phyloP scores from a whole-genome alignment of 30 jellyfish, hydroid and myxozoan genomes.

The Turritopsis dohrnii region DNA sequence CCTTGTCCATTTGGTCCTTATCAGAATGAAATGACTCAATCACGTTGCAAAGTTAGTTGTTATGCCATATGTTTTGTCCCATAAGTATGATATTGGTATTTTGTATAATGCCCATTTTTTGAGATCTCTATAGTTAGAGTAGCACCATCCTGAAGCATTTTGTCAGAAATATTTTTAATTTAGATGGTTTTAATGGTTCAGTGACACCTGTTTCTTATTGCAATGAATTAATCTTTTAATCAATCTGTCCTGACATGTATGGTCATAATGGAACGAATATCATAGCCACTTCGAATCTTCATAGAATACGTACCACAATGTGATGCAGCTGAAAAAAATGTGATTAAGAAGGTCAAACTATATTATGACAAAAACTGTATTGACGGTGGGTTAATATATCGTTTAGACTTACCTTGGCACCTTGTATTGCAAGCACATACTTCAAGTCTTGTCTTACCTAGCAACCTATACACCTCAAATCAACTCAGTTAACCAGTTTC shows the following conservation, averaged over 20 bases:
- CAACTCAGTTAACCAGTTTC: neutral
- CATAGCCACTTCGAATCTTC: slow-evolving; percentile 80
- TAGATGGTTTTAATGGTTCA: slow-evolving; percentile 89
- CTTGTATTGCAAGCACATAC: neutral
- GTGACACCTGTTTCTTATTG: slow-evolving; percentile 49
- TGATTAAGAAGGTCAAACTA: slow-evolving; percentile 71
- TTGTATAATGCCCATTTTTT: no score
- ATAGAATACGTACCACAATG: slow-evolving; percentile 86
- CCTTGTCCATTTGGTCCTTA: slow-evolving; percentile 83
- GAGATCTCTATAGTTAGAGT: no score
- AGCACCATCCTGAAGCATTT: no score
- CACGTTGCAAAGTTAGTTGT: slow-evolving; percentile 71
- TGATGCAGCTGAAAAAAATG: slow-evolving; percentile 62
- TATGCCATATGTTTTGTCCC: neutral
- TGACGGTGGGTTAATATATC: slow-evolving; percentile 57
- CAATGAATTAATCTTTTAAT: no score
- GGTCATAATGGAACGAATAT: slow-evolving; percentile 82
- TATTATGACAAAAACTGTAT: slow-evolving; percentile 65
- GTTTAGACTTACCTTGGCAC: neutral
- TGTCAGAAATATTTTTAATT: neutral
- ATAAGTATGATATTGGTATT: no score
- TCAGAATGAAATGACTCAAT: slow-evolving; percentile 79
- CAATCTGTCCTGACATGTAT: slow-evolving; percentile 77
- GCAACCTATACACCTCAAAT: neutral
- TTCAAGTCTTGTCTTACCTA: no score